These are phyloP conservation scores for Pelmatolapia mariae DNA, from an alignment of 2,113 vertebrate species.

Conservation along the genomic window DNA sequence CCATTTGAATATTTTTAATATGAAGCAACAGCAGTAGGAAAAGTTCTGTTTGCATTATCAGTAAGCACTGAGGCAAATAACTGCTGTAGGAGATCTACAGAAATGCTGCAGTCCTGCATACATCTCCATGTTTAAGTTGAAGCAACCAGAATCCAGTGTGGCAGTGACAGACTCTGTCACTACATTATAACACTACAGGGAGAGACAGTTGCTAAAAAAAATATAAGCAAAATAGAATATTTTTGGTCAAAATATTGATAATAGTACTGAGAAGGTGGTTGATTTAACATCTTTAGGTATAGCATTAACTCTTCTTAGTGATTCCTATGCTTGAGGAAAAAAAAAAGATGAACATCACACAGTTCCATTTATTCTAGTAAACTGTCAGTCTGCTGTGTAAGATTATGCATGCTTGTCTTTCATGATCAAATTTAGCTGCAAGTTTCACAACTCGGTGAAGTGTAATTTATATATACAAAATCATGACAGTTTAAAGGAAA, in stretches of 20 bases:
- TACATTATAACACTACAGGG: neutral
- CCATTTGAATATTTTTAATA: neutral
- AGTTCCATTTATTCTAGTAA: neutral
- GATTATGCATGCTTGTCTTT: neutral
- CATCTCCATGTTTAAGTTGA: neutral
- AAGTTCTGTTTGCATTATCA: neutral
- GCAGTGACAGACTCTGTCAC: neutral
- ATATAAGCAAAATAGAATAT: neutral
- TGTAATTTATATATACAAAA: neutral
- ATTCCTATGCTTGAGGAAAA: neutral
- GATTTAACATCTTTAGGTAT: neutral
- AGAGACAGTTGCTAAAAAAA: neutral
- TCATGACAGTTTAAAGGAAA: neutral
- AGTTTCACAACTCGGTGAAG: neutral
- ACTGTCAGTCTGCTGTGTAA: neutral
- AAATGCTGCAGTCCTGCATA: neutral
- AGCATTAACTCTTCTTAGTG: neutral
- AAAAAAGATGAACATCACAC: neutral
- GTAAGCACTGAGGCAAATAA: neutral
- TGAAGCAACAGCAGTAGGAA: neutral
- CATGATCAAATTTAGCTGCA: neutral
- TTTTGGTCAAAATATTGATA: neutral
- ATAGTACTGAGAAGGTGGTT: neutral
- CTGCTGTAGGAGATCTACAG: neutral
- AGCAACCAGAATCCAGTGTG: neutral